phyloP scores from a whole-genome alignment of 2,797 vertebrate genomes.

The Peromyscus nudipes region DNA sequence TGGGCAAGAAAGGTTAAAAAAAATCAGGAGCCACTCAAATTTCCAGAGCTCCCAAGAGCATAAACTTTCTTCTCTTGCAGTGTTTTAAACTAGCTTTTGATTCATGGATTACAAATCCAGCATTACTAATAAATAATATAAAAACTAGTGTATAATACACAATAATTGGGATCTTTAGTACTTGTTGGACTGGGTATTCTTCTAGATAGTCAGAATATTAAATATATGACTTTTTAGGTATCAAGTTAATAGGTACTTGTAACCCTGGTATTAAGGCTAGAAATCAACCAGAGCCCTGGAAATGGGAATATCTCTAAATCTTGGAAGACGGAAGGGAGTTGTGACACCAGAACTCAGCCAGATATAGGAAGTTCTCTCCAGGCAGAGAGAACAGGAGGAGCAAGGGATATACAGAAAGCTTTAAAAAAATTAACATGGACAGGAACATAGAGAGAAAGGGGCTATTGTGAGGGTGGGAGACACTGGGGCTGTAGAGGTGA shows the following conservation, averaged over 20 bases:
- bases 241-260: neutral
- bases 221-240: neutral
- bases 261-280: neutral
- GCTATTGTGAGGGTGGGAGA: neutral
- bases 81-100: neutral
- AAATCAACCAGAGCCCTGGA: neutral
- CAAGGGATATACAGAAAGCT: neutral
- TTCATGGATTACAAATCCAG: constrained; percentile 33
- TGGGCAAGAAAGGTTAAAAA: neutral
- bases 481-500: neutral
- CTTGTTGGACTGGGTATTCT: neutral
- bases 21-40: neutral
- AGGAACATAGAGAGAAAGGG: neutral
- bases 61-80: neutral
- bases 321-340: neutral
- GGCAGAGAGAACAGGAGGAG: neutral
- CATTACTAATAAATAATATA: constrained; percentile 10
- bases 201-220: neutral
- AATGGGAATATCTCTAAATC: neutral
- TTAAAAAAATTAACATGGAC: neutral
- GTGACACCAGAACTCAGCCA: neutral
- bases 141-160: neutral
- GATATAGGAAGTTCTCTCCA: neutral
- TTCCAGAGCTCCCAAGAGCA: neutral
- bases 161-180: constrained; percentile 28